Conservation (phyloP, 2,113 vertebrate species). For the Orcinus orca region DNA sequence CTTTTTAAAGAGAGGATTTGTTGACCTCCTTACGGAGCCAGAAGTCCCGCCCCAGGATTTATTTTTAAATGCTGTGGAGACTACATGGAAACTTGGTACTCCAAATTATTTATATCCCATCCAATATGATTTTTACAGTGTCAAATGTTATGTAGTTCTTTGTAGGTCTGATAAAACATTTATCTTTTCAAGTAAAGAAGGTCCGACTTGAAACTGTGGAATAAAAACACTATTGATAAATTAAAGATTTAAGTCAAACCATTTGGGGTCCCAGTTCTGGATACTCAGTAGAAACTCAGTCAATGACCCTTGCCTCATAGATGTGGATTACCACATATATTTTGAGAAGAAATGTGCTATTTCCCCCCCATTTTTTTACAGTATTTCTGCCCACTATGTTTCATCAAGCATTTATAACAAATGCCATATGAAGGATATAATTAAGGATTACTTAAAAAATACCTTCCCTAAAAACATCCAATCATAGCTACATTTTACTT, state of each 20-base stretch:
- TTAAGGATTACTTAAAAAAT: background rate
- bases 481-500: background rate
- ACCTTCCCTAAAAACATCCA: background rate
- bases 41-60: background rate
- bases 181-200: background rate
- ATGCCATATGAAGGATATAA: background rate
- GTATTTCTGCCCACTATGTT: background rate
- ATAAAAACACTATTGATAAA: background rate
- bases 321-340: background rate
- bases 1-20: background rate
- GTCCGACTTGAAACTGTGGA: background rate
- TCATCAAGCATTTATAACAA: background rate
- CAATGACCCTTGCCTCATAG: background rate
- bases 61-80: conserved; percentile 32
- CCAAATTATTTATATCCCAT: background rate
- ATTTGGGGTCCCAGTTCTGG: background rate
- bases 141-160: background rate
- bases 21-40: background rate
- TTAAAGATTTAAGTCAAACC: background rate
- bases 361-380: background rate
- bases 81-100: background rate
- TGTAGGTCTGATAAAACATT: background rate
- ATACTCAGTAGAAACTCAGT: background rate
- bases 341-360: background rate
- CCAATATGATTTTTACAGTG: background rate